These are phyloP conservation scores for Philaethria dido DNA, from an alignment of 2,888 invertebrate genomes.

Conservation along the genomic window DNA sequence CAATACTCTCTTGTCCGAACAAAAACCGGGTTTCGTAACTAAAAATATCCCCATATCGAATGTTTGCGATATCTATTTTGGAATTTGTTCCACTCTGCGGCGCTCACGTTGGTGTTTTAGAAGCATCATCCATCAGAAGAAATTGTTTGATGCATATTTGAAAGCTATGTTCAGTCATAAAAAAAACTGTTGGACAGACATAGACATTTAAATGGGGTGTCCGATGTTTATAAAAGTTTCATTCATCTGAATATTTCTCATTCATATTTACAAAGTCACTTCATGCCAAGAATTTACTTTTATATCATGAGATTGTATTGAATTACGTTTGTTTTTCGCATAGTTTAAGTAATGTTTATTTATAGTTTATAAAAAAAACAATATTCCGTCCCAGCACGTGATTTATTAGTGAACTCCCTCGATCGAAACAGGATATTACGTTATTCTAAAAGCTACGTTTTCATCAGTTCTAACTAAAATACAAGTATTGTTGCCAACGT, in stretches of 20 bases:
- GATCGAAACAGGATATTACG: constrained; percentile 55
- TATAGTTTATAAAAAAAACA: not conserved
- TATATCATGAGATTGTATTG: constrained; percentile 29
- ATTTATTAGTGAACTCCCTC: constrained; percentile 44
- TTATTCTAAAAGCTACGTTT: constrained; percentile 45
- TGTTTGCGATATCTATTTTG: constrained; percentile 82
- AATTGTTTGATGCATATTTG: constrained; percentile 29
- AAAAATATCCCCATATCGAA: constrained; percentile 81
- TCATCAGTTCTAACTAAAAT: constrained; percentile 26
- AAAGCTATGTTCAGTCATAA: not conserved
- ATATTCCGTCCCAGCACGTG: constrained; percentile 39
- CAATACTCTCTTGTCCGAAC: constrained; percentile 71
- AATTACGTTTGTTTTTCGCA: constrained; percentile 42
- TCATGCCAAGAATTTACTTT: constrained; percentile 35
- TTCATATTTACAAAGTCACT: constrained; percentile 25
- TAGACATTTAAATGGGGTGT: constrained; percentile 3
- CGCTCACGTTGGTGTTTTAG: constrained; percentile 47
- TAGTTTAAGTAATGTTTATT: constrained; percentile 22
- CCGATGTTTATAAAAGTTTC: constrained; percentile 25
- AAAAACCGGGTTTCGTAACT: constrained; percentile 81
- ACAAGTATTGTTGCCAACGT: constrained; percentile 36
- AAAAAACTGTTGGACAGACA: constrained; percentile 8
- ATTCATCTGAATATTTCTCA: constrained; percentile 37
- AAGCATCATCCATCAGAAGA: constrained; percentile 37
- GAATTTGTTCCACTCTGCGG: constrained; percentile 63